Base-by-base conservation (phyloP, 2,888 invertebrate species). In the Drosophila neotestacea region DNA sequence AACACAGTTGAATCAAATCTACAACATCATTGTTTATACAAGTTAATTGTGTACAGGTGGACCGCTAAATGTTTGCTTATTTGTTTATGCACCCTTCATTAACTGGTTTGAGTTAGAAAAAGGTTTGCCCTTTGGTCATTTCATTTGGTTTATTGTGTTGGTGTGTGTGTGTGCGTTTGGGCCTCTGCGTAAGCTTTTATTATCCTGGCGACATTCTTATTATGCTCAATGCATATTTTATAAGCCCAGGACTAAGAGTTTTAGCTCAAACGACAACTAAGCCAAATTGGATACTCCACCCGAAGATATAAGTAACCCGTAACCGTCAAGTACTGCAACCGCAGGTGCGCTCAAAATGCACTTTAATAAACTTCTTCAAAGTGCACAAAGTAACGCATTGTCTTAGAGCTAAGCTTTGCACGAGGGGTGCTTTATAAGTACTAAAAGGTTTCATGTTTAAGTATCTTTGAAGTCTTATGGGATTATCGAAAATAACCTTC, bases 301-400 rank as follows among this genome's bases (percentile, higher is more conserved):
- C 55, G 44, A 46, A 7, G 36, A 68, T 44, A 32, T 42, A 16
- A 2, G 28, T 39, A 32, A 42, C 42, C n/a, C 34, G 7, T 51
- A 13, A 34, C 32, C 34, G 50, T 61, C 46, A 27, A 54, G 48
- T 42, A 32, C 22, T 51, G 59, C 61, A 64, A 83, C 83, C 81
- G 78, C 81, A 81, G 86, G 83, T 80, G 85, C 70, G 63, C 82
- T 79, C 62, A 71, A 51, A 52, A 36, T 73, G 77, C 85, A 83
- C 88, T 87, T 83, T 79, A 81, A 73, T 79, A 73, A 85, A 87
- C 77, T 81, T 70, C 68, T 67, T 68, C 46, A 60, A 59, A 69
- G 61, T 61, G 55, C 61, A 59, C 55, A 59, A 70, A 70, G 74
- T 51, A 51, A 59, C 44, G 70, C 74, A 65, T 73, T 76, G 73